phyloP scores from a whole-genome alignment of 2,797 vertebrate genomes.

The Paedocypris micromegethes region DNA sequence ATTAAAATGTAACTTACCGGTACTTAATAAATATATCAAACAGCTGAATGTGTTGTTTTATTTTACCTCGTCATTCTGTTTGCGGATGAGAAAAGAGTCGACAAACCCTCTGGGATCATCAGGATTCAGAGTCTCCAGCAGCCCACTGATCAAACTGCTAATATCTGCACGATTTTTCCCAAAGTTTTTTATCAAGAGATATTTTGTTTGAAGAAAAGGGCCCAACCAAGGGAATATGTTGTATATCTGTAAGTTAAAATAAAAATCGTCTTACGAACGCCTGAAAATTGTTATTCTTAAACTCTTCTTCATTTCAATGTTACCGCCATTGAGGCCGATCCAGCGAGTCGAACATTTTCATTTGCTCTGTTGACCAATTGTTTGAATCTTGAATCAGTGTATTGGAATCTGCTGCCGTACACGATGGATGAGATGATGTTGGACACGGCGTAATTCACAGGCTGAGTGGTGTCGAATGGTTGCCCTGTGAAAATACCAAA shows the following conservation, averaged over 20 bases:
- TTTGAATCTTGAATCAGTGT: conserved; percentile 43
- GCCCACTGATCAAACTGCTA: conserved; percentile 3
- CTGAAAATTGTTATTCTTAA: too few relatives aligned
- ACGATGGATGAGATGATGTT: conserved; percentile 49
- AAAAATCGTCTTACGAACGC: too few relatives aligned
- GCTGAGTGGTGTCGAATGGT: conserved; percentile 50
- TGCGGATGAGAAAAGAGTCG: conserved; percentile 44
- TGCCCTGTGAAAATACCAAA: conserved; percentile 37
- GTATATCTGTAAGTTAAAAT: conserved; percentile 30
- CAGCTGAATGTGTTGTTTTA: not conserved
- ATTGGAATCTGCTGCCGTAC: conserved; percentile 50
- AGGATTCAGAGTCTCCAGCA: conserved; percentile 37
- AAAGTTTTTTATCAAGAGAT: conserved; percentile 2
- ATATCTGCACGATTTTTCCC: conserved; percentile 6
- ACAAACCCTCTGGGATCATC: conserved; percentile 43
- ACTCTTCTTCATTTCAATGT: not conserved
- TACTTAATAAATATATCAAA: too few relatives aligned
- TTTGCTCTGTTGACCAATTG: conserved; percentile 50
- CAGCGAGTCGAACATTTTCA: conserved; percentile 28
- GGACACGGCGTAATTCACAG: conserved; percentile 51
- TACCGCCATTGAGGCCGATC: conserved; percentile 53
- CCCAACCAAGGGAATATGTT: conserved; percentile 44
- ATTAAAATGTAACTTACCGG: too few relatives aligned
- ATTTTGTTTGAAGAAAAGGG: conserved; percentile 23
- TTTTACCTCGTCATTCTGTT: conserved; percentile 43